Base-by-base conservation (phyloP, 2,797 vertebrate species). In the Rhinatrema bivittatum region DNA sequence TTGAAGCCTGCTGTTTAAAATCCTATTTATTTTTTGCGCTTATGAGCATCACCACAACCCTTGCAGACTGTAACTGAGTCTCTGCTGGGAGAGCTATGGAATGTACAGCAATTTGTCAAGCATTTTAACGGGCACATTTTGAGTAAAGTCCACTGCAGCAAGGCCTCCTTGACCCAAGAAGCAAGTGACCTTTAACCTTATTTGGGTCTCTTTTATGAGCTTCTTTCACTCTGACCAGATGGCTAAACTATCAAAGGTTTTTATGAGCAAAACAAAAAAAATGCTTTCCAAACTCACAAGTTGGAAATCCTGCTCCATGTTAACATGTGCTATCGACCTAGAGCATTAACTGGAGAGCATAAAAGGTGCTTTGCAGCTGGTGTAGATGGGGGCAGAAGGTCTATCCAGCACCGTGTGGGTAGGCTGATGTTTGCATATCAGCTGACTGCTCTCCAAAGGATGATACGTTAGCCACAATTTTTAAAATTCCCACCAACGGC, bases 261-360 rank as follows among this genome's bases (percentile, higher is more conserved):
- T 97, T 95, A 94, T 93, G 90, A 92, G 90, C 82, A 88, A n/a
- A n/a, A n/a, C n/a, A n/a, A n/a, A n/a, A 91, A 94, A 93, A 92
- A 86, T 90, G 90, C 87, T 87, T 85, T 85, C 82, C 77, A 80
- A 69, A 82, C 80, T 56, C 52, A 2, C 54, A 17, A 64, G 77
- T 63, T 77, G 78, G 70, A 63, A 75, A 70, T 79, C 79, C 79
- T 74, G 65, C 33, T 46, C 70, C 68, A 50, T 39, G 66, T 72
- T 76, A 56, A 74, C 62, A 76, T 64, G 73, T 78, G 62, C 74
- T 65, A 59, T 71, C 74, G 62, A 56, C 51, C 62, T 52, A 39
- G 44, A 63, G 62, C 68, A 76, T 68, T 65, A 68, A 70, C 70
- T 46, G 36, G 74, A 35, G 49, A 66, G 39, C 77, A 70, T 77